phyloP scores from a whole-genome alignment of 1,140 invertebrate species.

The Penaeus vannamei region DNA sequence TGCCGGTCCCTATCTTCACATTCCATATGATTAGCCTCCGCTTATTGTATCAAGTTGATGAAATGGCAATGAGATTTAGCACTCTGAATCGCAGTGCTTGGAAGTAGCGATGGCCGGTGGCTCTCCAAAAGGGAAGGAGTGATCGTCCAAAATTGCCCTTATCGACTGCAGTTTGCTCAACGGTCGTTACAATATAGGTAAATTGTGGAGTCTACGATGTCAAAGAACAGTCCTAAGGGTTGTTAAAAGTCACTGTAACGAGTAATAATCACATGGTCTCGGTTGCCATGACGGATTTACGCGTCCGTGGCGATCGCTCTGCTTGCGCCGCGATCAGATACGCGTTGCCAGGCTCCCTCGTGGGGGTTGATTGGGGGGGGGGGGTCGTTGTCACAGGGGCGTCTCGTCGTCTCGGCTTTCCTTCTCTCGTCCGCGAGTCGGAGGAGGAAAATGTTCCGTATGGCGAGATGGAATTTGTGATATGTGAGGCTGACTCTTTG shows the following conservation, averaged over 20 bases:
- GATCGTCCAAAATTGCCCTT: slow-evolving; percentile 21
- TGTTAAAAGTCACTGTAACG: slow-evolving; percentile 42
- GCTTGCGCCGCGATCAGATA: too few relatives aligned
- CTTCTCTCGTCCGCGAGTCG: too few relatives aligned
- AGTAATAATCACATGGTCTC: slow-evolving; percentile 41
- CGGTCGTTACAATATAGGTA: slow-evolving; percentile 5
- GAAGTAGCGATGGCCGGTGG: slow-evolving; percentile 29
- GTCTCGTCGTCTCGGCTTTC: too few relatives aligned
- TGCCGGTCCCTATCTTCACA: slow-evolving; percentile 10
- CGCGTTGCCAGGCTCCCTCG: too few relatives aligned
- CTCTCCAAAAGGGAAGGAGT: not conserved
- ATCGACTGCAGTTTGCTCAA: not conserved
- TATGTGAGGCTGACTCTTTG: too few relatives aligned
- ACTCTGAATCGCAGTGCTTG: slow-evolving; percentile 31
- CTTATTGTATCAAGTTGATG: slow-evolving; percentile 47
- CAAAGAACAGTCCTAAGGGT: slow-evolving; percentile 8
- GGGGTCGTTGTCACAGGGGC: too few relatives aligned
- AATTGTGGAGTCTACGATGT: not conserved
- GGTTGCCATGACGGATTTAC: not conserved
- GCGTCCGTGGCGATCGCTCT: not conserved
- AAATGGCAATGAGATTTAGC: slow-evolving; percentile 26
- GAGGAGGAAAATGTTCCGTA: too few relatives aligned
- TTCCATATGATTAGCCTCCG: slow-evolving; percentile 38
- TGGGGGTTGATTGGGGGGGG: too few relatives aligned
- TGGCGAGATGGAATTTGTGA: too few relatives aligned